Evolutionary conservation across 2,113 vertebrate genomes (phyloP), one percentile per base, ranked within the genome.

Genomic region (Hystrix cristata): DNA sequence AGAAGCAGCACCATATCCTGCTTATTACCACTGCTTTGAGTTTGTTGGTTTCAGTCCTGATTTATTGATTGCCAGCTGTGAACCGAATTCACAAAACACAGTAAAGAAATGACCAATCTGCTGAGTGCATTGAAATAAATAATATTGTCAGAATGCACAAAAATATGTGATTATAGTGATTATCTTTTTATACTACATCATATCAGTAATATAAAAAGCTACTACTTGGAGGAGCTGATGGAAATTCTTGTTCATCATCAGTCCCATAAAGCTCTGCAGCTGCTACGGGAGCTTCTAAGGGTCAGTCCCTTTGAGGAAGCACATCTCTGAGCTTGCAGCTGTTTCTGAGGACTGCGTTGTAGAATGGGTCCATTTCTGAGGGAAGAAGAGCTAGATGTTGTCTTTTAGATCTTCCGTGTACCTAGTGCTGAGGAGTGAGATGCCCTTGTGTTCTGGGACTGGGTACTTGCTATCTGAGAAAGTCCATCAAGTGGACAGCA

Each of bases 181-280:
- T n/a, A 13, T 48, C 5, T 27, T 29, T 10, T 55, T 60, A 19
- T 16, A 31, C 55, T 10, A 19, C 9, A 16, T 87, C 65, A 76
- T 60, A 9, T 92, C 53, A 65, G 5, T 38, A 38, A 38, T 38
- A 38, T 38, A 38, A 38, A 38, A 38, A 38, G 38, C 38, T 38
- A 38, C 38, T 38, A 78, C 60, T 64, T 85, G 43, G 60, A 62
- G 65, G 38, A 83, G 34, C 64, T 84, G 5, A 43, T 48, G 34
- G 78, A 64, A 89, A 90, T 74, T 81, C 94, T 80, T 59, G 25
- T 21, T 80, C 4, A 62, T 18, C 48, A 57, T 83, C 21, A 71
- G 62, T 80, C 94, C 46, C 34, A 86, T 83, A 95, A 82, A 80
- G n/a, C 64, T 62, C 51, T 34, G 81, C 48, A 60, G 65, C n/a